A percentile compares a stretch with the other conserved stretches of the same genome.
phyloP scores from a whole-genome alignment of 2,113 vertebrate species.

The Ceratotherium simum region DNA sequence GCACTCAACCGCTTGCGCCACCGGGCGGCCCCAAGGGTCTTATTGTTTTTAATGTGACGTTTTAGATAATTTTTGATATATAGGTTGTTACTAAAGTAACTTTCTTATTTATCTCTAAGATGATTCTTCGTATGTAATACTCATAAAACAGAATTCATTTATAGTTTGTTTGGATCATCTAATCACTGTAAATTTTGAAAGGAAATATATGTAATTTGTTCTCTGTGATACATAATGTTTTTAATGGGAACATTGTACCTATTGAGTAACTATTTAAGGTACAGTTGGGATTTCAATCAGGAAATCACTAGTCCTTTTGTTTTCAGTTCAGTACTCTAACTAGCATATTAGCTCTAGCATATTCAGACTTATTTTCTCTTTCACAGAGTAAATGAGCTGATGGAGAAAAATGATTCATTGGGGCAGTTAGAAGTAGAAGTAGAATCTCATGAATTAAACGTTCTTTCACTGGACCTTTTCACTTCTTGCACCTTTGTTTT shows the following conservation, averaged over 20 bases:
- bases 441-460: not conserved
- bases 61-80: constrained; percentile 1
- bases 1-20: too few relatives aligned
- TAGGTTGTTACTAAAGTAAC: not conserved
- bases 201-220: constrained; percentile 20
- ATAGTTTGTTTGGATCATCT: not conserved
- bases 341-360: not conserved
- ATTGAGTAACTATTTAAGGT: not conserved
- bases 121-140: constrained; percentile 6
- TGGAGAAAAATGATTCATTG: not conserved
- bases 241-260: not conserved
- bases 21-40: too few relatives aligned
- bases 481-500: not conserved
- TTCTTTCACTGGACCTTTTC: not conserved
- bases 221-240: not conserved
- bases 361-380: not conserved
- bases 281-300: not conserved
- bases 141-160: constrained; percentile 6
- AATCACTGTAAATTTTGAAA: not conserved
- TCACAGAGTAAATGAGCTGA: not conserved
- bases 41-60: constrained; percentile 1
- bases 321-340: not conserved
- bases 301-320: not conserved
- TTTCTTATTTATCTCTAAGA: not conserved
- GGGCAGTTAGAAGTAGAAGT: not conserved